phyloP scores from a whole-genome alignment of 1,140 invertebrate species.

The Pomacea maculata region DNA sequence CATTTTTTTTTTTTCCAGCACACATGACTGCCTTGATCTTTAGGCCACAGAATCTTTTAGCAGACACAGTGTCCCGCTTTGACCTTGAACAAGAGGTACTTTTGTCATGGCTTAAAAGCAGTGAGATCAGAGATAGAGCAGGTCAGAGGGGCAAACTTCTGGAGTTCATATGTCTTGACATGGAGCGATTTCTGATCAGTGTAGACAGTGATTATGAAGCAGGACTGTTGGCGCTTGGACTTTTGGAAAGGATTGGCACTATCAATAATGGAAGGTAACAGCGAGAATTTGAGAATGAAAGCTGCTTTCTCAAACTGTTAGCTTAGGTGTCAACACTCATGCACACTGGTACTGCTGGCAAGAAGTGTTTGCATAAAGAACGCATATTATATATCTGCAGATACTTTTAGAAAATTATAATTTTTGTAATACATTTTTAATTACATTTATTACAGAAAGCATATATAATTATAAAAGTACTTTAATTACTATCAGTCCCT shows the following conservation, averaged over 20 bases:
- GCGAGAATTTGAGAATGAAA: neutral
- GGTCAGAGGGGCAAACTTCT: constrained; percentile 34
- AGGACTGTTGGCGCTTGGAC: constrained; percentile 42
- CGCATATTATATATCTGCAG: too few species aligned
- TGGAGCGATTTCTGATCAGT: constrained; percentile 43
- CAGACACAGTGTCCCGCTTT: constrained; percentile 51
- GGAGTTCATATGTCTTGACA: constrained; percentile 42
- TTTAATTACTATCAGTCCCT: too few species aligned
- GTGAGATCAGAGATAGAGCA: constrained; percentile 34
- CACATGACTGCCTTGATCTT: neutral
- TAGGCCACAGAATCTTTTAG: constrained; percentile 45
- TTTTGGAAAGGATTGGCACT: constrained; percentile 49
- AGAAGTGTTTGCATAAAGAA: too few species aligned
- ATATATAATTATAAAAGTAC: too few species aligned
- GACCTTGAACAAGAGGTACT: constrained; percentile 53
- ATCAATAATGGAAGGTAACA: constrained; percentile 37
- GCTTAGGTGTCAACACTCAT: too few species aligned
- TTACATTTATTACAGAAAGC: too few species aligned
- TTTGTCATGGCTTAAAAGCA: constrained; percentile 47
- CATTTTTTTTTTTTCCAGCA: neutral
- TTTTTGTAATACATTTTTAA: too few species aligned
- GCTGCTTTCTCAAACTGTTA: too few species aligned
- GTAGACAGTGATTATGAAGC: constrained; percentile 53
- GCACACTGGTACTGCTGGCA: too few species aligned
- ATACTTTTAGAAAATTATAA: too few species aligned